phyloP scores from a whole-genome alignment of 2,888 invertebrate species.

The Coelopa pilipes region DNA sequence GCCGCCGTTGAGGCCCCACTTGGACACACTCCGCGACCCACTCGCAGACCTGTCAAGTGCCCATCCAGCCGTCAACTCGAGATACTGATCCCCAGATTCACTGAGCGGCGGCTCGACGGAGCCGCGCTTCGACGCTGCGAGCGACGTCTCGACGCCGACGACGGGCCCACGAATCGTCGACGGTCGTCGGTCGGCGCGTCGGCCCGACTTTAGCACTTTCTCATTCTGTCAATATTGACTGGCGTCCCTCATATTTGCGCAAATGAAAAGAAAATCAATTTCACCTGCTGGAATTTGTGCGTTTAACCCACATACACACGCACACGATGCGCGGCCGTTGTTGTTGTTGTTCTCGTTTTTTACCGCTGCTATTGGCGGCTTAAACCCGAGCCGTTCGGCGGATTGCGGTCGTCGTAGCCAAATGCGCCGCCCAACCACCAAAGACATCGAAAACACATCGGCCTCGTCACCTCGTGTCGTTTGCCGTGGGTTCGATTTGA shows the following conservation, averaged over 20 bases:
- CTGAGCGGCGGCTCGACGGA: too few species aligned
- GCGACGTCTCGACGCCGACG: too few species aligned
- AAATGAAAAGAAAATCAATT: slow-evolving; percentile 67
- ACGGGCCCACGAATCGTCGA: too few species aligned
- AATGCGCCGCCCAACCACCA: background rate
- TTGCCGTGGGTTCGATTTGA: too few species aligned
- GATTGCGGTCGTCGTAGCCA: slow-evolving; percentile 9
- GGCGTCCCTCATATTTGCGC: slow-evolving; percentile 63
- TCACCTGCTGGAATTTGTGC: slow-evolving; percentile 64
- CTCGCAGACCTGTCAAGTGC: too few species aligned
- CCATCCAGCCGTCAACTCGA: too few species aligned
- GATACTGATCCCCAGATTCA: too few species aligned
- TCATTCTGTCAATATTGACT: slow-evolving; percentile 55
- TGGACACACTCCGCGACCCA: too few species aligned
- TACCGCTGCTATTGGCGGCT: slow-evolving; percentile 40
- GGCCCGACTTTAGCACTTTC: slow-evolving; percentile 45
- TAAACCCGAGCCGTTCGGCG: background rate
- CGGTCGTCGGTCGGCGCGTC: slow-evolving; percentile 16
- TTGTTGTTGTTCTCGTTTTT: slow-evolving; percentile 25
- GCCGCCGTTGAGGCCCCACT: too few species aligned
- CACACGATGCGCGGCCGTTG: slow-evolving; percentile 27
- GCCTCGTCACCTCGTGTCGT: background rate
- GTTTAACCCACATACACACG: slow-evolving; percentile 57
- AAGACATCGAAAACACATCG: background rate
- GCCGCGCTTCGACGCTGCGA: too few species aligned